Conservation (phyloP, 1,140 invertebrate genomes). For the Musca domestica region DNA sequence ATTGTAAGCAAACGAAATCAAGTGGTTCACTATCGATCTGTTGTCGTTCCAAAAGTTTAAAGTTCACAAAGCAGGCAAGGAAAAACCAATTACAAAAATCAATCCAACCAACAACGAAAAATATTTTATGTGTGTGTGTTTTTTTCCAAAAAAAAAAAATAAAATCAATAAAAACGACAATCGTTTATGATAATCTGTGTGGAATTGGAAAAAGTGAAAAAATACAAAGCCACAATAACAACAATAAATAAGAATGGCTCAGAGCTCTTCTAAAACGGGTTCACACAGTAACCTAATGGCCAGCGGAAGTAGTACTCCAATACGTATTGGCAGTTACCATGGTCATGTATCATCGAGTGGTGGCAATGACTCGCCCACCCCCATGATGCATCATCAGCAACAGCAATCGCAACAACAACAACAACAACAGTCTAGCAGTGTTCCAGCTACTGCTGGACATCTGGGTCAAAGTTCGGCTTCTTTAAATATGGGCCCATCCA, state of each 20-base stretch:
- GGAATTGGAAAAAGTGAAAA: too few relatives aligned
- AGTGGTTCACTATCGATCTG: too few relatives aligned
- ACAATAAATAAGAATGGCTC: slow-evolving; percentile 25
- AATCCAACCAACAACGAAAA: background rate
- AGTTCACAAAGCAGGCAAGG: too few relatives aligned
- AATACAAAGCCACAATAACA: too few relatives aligned
- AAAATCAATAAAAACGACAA: too few relatives aligned
- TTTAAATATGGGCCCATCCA: slow-evolving; percentile 35
- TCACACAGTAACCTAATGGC: slow-evolving; percentile 18
- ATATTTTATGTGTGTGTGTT: background rate
- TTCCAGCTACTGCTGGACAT: slow-evolving; percentile 28
- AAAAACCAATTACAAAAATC: too few relatives aligned
- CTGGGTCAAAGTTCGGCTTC: slow-evolving; percentile 25
- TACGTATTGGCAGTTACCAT: slow-evolving; percentile 38
- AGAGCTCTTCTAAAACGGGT: slow-evolving; percentile 11
- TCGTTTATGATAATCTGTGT: too few relatives aligned
- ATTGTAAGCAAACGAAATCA: too few relatives aligned
- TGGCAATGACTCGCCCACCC: slow-evolving; percentile 26
- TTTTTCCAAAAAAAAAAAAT: background rate
- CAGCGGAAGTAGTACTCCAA: slow-evolving; percentile 39
- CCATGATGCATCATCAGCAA: slow-evolving; percentile 37
- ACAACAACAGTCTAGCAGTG: slow-evolving; percentile 38
- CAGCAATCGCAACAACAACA: slow-evolving; percentile 29
- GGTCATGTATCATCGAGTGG: slow-evolving; percentile 31
- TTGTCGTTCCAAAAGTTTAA: too few relatives aligned